Conservation (phyloP, 2,797 vertebrate genomes). For the Rhinophrynus dorsalis region DNA sequence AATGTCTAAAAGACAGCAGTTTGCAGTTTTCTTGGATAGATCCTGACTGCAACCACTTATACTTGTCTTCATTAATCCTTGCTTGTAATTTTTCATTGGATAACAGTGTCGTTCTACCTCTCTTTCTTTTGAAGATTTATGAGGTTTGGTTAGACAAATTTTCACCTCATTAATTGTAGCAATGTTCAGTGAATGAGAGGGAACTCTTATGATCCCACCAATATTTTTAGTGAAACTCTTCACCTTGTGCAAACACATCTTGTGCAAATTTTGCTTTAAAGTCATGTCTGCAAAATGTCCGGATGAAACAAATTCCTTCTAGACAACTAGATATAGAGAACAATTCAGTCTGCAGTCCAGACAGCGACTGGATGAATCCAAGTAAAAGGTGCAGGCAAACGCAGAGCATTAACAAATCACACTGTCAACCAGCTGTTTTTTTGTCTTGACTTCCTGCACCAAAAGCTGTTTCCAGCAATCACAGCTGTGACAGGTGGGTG, state of each 20-base stretch:
- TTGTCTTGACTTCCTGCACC: not conserved
- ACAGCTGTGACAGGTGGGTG: constrained; percentile 4
- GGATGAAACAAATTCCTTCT: not conserved
- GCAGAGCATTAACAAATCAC: not conserved
- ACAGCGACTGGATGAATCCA: not conserved
- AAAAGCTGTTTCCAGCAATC: not conserved
- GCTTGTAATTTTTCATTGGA: too few species aligned
- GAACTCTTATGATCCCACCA: not conserved
- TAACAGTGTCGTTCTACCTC: too few species aligned
- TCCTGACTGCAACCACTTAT: too few species aligned
- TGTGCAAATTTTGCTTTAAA: constrained; percentile 27
- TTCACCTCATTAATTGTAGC: not conserved
- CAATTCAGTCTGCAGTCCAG: not conserved
- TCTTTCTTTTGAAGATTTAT: too few species aligned
- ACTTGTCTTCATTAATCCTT: too few species aligned
- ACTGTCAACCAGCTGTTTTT: not conserved
- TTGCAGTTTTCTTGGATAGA: too few species aligned
- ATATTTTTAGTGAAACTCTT: not conserved
- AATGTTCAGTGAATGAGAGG: not conserved
- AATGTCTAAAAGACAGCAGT: too few species aligned
- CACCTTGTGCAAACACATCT: too few species aligned
- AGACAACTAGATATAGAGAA: not conserved
- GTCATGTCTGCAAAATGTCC: constrained; percentile 8
- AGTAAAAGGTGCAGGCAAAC: not conserved
- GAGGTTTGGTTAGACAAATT: too few species aligned